phyloP scores from a whole-genome alignment of 2,113 vertebrate species.

The Tinamus guttatus region DNA sequence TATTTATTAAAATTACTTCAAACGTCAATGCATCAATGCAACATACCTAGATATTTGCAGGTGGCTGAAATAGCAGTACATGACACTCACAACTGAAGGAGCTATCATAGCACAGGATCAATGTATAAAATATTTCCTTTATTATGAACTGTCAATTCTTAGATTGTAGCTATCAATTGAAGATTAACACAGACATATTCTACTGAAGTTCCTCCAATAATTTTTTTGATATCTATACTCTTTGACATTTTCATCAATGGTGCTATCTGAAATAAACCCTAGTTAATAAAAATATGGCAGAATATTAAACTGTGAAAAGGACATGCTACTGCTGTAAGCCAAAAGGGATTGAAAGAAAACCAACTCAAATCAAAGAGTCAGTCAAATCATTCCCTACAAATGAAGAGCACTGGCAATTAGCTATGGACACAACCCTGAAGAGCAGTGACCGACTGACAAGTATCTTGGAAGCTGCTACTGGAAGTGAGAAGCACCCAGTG shows the following conservation, averaged over 20 bases:
- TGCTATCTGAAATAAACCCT: neutral
- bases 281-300: neutral
- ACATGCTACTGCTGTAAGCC: neutral
- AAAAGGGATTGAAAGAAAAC: neutral
- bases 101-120: neutral
- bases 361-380: neutral
- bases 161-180: neutral
- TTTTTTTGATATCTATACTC: neutral
- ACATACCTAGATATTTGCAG: neutral
- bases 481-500: neutral
- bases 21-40: neutral
- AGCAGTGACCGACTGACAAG: neutral
- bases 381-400: neutral
- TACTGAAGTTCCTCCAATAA: neutral
- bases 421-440: neutral
- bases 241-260: neutral
- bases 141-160: neutral
- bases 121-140: neutral
- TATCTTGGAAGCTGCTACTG: neutral
- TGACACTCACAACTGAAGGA: neutral
- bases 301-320: neutral
- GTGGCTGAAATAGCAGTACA: neutral
- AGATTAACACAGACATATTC: neutral
- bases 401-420: neutral
- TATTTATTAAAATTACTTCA: slow-evolving; percentile 9